Evolutionary conservation across 2,797 vertebrate species (phyloP).

Genomic region (Yasuhikotakia modesta): DNA sequence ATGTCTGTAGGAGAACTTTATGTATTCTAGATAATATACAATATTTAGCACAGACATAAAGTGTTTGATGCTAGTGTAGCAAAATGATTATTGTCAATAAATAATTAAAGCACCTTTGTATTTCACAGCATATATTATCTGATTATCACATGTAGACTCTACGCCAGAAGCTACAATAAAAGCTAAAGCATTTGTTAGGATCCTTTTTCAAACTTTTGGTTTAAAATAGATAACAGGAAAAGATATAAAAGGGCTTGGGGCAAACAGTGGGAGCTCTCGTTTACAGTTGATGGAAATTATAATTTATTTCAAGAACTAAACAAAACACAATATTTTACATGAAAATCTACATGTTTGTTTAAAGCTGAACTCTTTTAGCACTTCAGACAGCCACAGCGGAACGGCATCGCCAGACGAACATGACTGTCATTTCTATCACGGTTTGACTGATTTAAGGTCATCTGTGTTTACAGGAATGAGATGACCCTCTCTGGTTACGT

Average conservation of each 20-base stretch:
- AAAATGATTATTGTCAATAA: neutral
- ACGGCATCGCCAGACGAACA: neutral
- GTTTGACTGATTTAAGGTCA: slow-evolving; percentile 26
- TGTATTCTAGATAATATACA: neutral
- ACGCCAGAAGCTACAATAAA: neutral
- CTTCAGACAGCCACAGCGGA: neutral
- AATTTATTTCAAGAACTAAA: neutral
- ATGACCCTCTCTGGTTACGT: slow-evolving; percentile 17
- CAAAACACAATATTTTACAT: neutral
- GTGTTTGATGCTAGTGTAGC: neutral
- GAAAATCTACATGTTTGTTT: neutral
- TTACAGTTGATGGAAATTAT: neutral
- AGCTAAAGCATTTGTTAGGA: too few relatives aligned
- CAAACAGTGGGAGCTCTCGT: neutral
- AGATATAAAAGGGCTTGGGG: neutral
- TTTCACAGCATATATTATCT: neutral
- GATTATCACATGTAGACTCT: neutral
- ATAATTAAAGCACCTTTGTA: neutral
- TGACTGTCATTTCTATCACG: neutral
- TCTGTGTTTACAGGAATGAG: slow-evolving; percentile 20
- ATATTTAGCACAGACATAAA: neutral
- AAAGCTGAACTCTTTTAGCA: neutral
- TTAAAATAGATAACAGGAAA: neutral
- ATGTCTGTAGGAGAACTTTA: neutral
- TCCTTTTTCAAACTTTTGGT: too few relatives aligned